Evolutionary conservation across 2,888 invertebrate species (phyloP), one percentile per base, ranked within the genome.

Genomic region (Campoletis raptor): DNA sequence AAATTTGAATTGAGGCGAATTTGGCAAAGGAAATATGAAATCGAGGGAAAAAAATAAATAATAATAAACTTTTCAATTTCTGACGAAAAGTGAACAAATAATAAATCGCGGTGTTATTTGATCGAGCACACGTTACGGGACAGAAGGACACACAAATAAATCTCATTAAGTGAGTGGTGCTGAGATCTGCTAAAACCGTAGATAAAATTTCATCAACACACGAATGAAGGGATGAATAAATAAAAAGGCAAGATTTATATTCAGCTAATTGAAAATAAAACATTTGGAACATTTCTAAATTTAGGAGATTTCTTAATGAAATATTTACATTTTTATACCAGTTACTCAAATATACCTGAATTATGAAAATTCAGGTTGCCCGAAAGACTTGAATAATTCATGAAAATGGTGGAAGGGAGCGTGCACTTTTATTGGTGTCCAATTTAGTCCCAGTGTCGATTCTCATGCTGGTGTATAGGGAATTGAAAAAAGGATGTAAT

Each of bases 71-170:
- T 0, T 30, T 30, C 30, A 73, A 73, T 81, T 42, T 64, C 52
- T 77, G 69, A 12, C 15, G 72, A 52, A 72, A 61, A 80, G 24
- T 66, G 42, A 30, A 77, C 61, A 64, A 36, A 73, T 69, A 73
- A 77, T 81, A 30, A 30, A 67, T 74, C 37, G 73, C 45, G 67
- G 93, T 93, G 93, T 93, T 93, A 94, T 93, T 93, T 72, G 42
- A 64, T 61, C 74, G 86, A 86, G 74, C 83, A 81, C 76, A 86
- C 79, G 1, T n/a, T 10, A 30, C 52, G 18, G 48, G 73, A 80
- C 74, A 74, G 24, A 69, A 64, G 42, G 18, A 30, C 30, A 61
- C 30, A 61, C 30, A 61, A 42, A 57, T 73, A 69, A 79, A 57
- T 76, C 69, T 84, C 66, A 69, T 48, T 76, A 76, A 76, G 74